Evolutionary conservation across 2,113 vertebrate genomes (phyloP), one percentile per base, ranked within the genome.

Genomic region (Stegastes partitus): DNA sequence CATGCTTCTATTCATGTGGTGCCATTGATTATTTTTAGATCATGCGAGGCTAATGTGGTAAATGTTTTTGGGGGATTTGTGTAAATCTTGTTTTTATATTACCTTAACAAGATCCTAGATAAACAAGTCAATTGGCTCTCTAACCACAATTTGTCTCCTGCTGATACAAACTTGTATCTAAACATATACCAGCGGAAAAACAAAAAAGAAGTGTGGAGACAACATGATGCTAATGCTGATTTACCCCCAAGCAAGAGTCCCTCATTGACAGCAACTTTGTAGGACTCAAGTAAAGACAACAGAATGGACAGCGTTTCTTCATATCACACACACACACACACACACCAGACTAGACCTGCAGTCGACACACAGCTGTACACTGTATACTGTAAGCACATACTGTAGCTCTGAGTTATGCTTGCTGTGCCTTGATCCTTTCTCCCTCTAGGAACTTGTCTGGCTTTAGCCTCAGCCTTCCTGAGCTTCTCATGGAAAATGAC

Each of bases 351-450:
- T 62, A 68, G 34, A 68, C 56, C 57, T 19, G 31, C 31, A 44
- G 56, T 74, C 26, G 21, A 83, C 70, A 74, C 71, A 72, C 86
- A 55, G 70, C 65, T 86, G 73, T 76, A 71, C 31, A 34, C 31
- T 34, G 31, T 58, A 50, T 34, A 76, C 72, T 70, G 76, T 84
- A 84, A 82, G 75, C 74, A 54, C 78, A 62, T 28, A 34, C 31
- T 34, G 31, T 8, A 79, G 62, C 84, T 85, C 78, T 79, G 44
- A 84, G 84, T 37, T 72, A 64, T 26, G 37, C 87, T 85, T 26
- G 66, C 81, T 78, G 87, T 62, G 86, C 79, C 84, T 87, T 90
- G 82, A 92, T 92, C 91, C 72, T 74, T 82, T 85, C 84, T 81
- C 74, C 79, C 67, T 53, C 22, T 23, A 85, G 82, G 82, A 91